Base-by-base conservation (phyloP, 2,797 vertebrate species). In the Danio choprae region DNA sequence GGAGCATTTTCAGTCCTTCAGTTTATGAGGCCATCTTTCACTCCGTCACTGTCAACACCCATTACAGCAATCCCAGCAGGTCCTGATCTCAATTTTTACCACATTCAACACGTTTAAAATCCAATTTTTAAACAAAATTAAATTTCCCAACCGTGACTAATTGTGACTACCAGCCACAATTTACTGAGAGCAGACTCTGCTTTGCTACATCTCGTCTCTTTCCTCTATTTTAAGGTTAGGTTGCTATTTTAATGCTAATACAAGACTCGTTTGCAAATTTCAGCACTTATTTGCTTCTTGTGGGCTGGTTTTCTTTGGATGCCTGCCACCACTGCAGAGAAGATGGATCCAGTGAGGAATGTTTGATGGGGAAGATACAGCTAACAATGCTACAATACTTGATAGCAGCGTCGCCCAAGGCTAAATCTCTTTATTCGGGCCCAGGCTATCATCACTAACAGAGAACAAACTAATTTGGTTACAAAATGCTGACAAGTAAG, bases 71-170 rank as follows among this genome's bases (percentile, higher is more conserved):
- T 87, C 85, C 65, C 73, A 50, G 8, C 74, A 2, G 85, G 86
- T 88, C 84, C 79, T 81, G 80, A 87, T 89, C 84, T 86, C 86
- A 84, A 84, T 87, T 87, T 84, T 87, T 79, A 88, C 87, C 83
- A 69, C 85, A 78, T 84, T 77, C 77, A 83, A 74, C 80, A 79
- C 84, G 72, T 84, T 84, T 13, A 82, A 82, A 74, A 86, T 87
- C 79, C 82, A 87, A 88, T 89, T 87, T 87, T 80, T 70, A 78
- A 87, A 83, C 77, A 65, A 81, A 86, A 89, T 85, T 81, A 76
- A 79, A 83, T 51, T 84, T 85, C 81, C 86, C 79, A 87, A 87
- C 84, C 86, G 81, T 83, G 76, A 89, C 87, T 90, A 88, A 90
- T 89, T 90, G 79, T 84, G 79, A 86, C 84, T 85, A 44, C 55